Base-by-base conservation (phyloP, 2,888 invertebrate genomes). In the Hirtodrosophila confusa region DNA sequence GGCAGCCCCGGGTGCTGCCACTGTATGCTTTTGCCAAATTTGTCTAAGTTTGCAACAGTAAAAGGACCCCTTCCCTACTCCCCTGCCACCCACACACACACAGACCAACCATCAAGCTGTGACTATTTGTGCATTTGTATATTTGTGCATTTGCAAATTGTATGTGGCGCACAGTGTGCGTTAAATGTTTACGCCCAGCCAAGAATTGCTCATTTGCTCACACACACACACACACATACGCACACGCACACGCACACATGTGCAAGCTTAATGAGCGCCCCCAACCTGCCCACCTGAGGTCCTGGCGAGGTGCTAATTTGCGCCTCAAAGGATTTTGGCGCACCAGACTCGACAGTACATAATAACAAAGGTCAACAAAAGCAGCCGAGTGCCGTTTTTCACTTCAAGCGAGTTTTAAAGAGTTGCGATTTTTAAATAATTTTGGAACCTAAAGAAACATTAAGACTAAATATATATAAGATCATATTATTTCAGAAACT, bases 301-400 rank as follows among this genome's bases (percentile, higher is more conserved):
- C 60, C 39, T 45, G 44, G 72, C 67, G 75, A 88, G 88, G 88
- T 88, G 89, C 88, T 89, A 88, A 88, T 84, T 88, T 78, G 78
- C 76, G 79, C 88, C 77, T 80, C 75, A 80, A 84, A 75, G 85
- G 79, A 82, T 85, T 80, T 86, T 87, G 61, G 56, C 63, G 69
- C 74, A 68, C 67, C 50, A 41, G 43, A 41, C 12, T 39, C 35
- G 24, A 49, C 45, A 39, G 41, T 31, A 61, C 50, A 51, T 64
- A 62, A 68, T 64, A 35, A 60, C 77, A 76, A 66, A 75, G 62
- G 74, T 58, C 72, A 72, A 73, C 72, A 73, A 51, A 41, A 55
- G 41, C 60, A 54, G 31, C 44, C 27, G n/a, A 45, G 44, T 12
- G 41, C 9, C 17, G 41, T 58, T 66, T 66, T 36, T 33, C 51